These are phyloP conservation scores for Cygnus buccinator DNA, from an alignment of 2,113 vertebrate species.

Conservation along the genomic window DNA sequence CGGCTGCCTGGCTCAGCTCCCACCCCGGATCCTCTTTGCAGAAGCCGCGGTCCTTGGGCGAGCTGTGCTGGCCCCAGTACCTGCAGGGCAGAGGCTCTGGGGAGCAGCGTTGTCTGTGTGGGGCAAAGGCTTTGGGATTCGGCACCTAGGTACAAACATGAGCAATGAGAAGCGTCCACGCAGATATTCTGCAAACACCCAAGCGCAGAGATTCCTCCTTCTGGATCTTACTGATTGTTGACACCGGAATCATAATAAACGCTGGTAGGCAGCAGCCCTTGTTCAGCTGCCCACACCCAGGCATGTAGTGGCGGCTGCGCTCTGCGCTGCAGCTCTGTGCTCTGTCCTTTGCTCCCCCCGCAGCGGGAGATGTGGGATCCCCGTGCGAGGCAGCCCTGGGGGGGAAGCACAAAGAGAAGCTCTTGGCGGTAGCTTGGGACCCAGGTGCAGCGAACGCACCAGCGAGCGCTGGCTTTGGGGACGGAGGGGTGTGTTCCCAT, in stretches of 20 bases:
- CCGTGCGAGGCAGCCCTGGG: not conserved
- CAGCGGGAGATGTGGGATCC: not conserved
- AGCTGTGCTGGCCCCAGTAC: not conserved
- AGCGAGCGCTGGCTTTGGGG: not conserved
- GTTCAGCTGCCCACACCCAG: not conserved
- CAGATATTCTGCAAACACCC: not conserved
- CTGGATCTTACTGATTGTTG: not conserved
- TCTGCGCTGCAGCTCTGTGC: not conserved
- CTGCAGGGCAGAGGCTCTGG: not conserved
- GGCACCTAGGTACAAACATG: not conserved
- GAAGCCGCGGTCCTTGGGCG: not conserved
- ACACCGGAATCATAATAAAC: not conserved
- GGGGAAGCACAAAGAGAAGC: slow-evolving; percentile 3
- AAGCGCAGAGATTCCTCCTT: not conserved
- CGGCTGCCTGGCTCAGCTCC: not conserved
- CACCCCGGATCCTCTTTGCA: not conserved
- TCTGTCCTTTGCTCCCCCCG: not conserved
- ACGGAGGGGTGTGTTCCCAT: not conserved
- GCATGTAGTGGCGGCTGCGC: rapidly evolving
- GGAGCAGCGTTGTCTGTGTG: not conserved
- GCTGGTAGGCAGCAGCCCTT: not conserved
- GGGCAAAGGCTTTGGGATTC: not conserved
- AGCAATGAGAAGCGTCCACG: not conserved
- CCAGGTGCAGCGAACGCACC: not conserved
- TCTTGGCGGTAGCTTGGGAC: not conserved